Evolutionary conservation across 2,797 vertebrate genomes (phyloP).

Genomic region (Glossophaga mutica): DNA sequence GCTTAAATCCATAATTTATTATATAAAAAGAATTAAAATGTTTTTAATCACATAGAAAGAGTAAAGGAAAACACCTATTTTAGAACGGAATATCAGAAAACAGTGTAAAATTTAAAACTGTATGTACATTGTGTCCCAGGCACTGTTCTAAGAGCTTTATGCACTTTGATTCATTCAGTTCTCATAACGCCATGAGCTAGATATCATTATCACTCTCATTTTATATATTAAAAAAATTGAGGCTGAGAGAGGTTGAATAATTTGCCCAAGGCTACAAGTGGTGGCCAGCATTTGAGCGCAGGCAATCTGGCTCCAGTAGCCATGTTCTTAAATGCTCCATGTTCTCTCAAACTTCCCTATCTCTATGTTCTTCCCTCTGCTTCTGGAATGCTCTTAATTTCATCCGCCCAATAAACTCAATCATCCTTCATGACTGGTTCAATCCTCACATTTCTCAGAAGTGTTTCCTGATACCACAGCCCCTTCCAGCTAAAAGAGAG

Average conservation of each 20-base stretch:
- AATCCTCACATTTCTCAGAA: conserved; percentile 29
- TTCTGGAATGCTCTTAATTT: conserved; percentile 17
- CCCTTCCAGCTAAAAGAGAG: neutral
- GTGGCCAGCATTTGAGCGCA: neutral
- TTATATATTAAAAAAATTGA: neutral
- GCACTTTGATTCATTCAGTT: neutral
- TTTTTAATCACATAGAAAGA: conserved; percentile 18
- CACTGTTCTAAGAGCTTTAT: neutral
- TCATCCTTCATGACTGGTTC: neutral
- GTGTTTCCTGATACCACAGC: neutral
- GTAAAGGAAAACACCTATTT: conserved; percentile 1
- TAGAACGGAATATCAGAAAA: conserved; percentile 20
- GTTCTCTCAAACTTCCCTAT: neutral
- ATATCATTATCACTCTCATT: neutral
- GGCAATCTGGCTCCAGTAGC: neutral
- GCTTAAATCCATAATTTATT: conserved; percentile 18
- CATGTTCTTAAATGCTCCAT: neutral
- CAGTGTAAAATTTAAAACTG: conserved; percentile 20
- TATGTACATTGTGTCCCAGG: neutral
- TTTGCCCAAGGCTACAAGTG: neutral
- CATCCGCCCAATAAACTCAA: neutral
- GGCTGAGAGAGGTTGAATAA: neutral
- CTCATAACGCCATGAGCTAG: neutral
- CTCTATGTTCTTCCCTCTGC: neutral
- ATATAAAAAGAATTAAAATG: neutral